Evolutionary conservation across 2,797 vertebrate species (phyloP), one percentile per base, ranked within the genome.

Genomic region (Coregonus ussuriensis): DNA sequence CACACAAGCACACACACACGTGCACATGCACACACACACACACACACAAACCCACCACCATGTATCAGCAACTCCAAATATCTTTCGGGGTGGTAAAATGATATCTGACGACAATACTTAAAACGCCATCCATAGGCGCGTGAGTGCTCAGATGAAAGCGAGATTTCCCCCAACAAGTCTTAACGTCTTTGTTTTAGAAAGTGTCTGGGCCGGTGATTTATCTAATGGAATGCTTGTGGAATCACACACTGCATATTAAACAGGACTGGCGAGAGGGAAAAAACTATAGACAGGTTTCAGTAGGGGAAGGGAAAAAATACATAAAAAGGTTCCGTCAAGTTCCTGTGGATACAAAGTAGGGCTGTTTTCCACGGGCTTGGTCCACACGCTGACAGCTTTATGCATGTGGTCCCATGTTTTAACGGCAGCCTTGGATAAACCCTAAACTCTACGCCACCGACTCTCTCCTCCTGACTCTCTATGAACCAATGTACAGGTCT

Each of bases 331-430:
- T 87, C 88, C 86, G 78, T 86, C 89, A 91, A 88, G 89, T 90
- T 86, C 35, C 7, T 71, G 18, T 47, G 68, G 68, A 18, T 21
- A 11, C 16, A 70, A n/a, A 68, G 4, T 9, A 13, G 37, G 6
- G 7, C 3, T 9, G 65, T 70, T 37, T 70, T 41, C 68, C 16
- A 41, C 18, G 18, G 66, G 65, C 31, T 29, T 41, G 67, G 67
- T 37, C 67, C 67, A 41, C 67, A 76, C 86, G 91, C 81, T 92
- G 91, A 93, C 91, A 92, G 90, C 89, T 93, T 92, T 93, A 93
- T 76, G 88, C 85, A 83, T 89, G 89, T 79, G 88, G 90, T 91
- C 82, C 87, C 79, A 82, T 83, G 88, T 87, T 92, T 88, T 87
- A 87, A 90, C 86, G 85, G 87, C 88, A 78, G 88, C 88, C 87